Conservation (phyloP, 2,888 invertebrate genomes). For the Idaea dimidiata region DNA sequence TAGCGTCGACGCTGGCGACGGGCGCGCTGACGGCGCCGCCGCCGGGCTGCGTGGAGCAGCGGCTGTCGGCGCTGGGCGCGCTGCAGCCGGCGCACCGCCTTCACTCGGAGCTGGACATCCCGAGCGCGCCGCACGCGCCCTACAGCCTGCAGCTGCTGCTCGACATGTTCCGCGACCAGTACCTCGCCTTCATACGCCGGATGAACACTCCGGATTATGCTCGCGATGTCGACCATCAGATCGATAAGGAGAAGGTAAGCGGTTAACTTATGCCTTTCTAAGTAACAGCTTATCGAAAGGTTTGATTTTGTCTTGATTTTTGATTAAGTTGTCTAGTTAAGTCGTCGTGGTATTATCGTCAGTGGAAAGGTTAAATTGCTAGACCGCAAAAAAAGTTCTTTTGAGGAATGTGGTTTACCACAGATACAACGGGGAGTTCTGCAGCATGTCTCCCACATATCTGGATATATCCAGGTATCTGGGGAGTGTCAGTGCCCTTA, state of each 20-base stretch:
- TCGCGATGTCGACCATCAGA: conserved; percentile 85
- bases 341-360: no score
- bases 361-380: no score
- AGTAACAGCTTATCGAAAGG: no score
- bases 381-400: no score
- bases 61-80: conserved; percentile 88
- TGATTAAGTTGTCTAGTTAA: no score
- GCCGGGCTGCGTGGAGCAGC: conserved; percentile 95
- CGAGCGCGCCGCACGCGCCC: conserved; percentile 88
- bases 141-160: conserved; percentile 93
- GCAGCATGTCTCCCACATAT: no score
- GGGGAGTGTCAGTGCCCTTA: no score
- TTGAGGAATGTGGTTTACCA: no score
- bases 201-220: conserved; percentile 91
- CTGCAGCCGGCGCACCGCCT: conserved; percentile 82
- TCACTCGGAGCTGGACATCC: conserved; percentile 92
- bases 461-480: no score
- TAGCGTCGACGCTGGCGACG: conserved; percentile 91
- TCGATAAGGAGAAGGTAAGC: conserved; percentile 88
- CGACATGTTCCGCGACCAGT: conserved; percentile 92
- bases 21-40: conserved; percentile 88
- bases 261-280: not conserved
- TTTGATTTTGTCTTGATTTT: no score
- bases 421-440: no score
- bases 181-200: conserved; percentile 89